Base-by-base conservation (phyloP, 2,113 vertebrate species). In the Oryzias curvinotus region DNA sequence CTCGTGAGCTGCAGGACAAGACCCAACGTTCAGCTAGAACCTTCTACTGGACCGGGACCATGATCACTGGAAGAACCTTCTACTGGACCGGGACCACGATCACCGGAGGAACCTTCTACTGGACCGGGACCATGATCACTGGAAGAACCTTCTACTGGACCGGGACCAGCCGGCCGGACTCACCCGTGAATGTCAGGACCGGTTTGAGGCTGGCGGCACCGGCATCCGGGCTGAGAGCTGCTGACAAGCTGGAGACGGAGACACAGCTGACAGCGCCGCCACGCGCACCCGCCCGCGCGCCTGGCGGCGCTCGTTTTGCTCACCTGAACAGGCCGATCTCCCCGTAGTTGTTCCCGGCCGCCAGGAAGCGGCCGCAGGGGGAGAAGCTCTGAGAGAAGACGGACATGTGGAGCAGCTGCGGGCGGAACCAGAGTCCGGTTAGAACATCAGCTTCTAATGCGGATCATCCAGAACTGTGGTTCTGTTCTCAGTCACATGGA, bases 271-370 rank as follows among this genome's bases (percentile, higher is more conserved):
- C 28, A 16, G 23, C 52, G 19, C 8, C 18, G 30, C 30, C 30
- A 0, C 8, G 30, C 30, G 30, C 30, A 0, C 30, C 7, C 30
- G 30, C 30, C 30, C 2, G 30, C 30, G 2, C 8, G 2, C 7
- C 2, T n/a, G 19, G 68, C 21, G 19, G 61, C 28, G 28, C 21
- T 16, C 17, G 13, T 18, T 36, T 43, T 0, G 8, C 65, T 21
- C 57, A 96, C 95, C 95, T 96, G 90, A 96, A 96, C 61, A 96
- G 50, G 1, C 90, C 94, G 10, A 96, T 92, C 85, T 95, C 90
- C 18, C 95, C 95, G 0, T 95, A 95, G 81, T 92, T 95, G 83
- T 96, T 96, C 21, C 94, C 94, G 0, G 93, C 93, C 0, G 94
- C 95, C 58, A 96, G 83, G 60, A 92, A 95, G 23, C 93, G 93